A percentile compares a stretch with the other conserved stretches of the same genome.
Evolutionary conservation across 2,797 vertebrate species (phyloP).

Genomic region (Steatocranus sp.): DNA sequence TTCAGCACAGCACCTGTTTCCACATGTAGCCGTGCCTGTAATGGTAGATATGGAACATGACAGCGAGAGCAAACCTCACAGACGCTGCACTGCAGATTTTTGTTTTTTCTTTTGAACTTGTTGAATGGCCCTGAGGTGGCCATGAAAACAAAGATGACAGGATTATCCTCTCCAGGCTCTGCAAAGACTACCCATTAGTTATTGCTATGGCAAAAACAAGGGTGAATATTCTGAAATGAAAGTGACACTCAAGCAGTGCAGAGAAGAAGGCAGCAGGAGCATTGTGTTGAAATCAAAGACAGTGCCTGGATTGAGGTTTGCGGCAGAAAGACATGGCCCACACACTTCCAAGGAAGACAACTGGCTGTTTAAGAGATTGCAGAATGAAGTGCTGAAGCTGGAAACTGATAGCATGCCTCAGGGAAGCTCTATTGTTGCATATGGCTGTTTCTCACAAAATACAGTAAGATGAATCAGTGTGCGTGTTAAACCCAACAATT

Average conservation of each 20-base stretch:
- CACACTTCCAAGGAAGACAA: constrained; percentile 50
- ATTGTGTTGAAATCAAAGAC: constrained; percentile 66
- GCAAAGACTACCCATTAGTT: constrained; percentile 54
- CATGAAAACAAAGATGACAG: constrained; percentile 58
- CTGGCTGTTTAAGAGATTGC: constrained; percentile 37
- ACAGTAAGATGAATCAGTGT: constrained; percentile 17
- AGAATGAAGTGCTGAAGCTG: constrained; percentile 26
- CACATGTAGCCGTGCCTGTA: constrained; percentile 11
- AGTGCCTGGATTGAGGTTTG: constrained; percentile 53
- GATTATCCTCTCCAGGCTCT: constrained; percentile 48
- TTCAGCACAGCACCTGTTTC: constrained; percentile 49
- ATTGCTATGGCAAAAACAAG: constrained; percentile 42
- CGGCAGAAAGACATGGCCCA: constrained; percentile 40
- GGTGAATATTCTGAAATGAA: constrained; percentile 58
- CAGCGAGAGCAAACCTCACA: background rate
- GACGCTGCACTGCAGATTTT: constrained; percentile 12
- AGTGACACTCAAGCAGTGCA: constrained; percentile 39
- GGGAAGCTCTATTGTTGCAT: constrained; percentile 33
- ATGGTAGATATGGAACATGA: constrained; percentile 22
- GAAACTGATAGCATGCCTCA: constrained; percentile 44
- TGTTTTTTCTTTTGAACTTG: constrained; percentile 39
- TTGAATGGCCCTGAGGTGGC: constrained; percentile 47
- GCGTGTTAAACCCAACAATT: constrained; percentile 15
- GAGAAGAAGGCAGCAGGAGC: constrained; percentile 41
- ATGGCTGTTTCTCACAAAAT: constrained; percentile 19